Base-by-base conservation (phyloP, 53 echinoderm and acorn worm species). In the Paracentrotus lividus region DNA sequence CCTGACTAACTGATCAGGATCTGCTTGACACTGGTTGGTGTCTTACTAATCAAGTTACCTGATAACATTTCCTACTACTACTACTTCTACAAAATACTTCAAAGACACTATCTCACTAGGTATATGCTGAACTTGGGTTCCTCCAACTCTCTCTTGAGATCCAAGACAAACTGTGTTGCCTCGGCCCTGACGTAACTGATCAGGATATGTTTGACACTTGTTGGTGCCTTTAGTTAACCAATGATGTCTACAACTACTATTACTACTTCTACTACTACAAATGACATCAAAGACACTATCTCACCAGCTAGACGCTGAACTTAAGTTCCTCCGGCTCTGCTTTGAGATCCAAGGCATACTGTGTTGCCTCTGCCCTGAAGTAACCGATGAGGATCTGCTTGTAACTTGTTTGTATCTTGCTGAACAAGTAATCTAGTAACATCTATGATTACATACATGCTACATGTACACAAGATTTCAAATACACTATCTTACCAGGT, bases 131-230 rank as follows among this genome's bases (percentile, higher is more conserved):
- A 95, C 24, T 96, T 90, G 23, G 90, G 81, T 0, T 33, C 68
- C 86, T 98, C 98, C 61, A 98, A 93, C 27, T 95, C 98, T 7
- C n/a, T 53, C 92, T 98, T 98, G 23, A 98, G 95, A 67, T 97
- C 98, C 88, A 98, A 61, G 1, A 97, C 98, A 90, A 97, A 97
- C 93, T 98, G 95, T 3, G 98, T 95, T 0, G 98, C 98, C 94
- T 98, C 98, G 0, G 97, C 97, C 53, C 98, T 90, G 27, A 98
- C 98, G 49, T 98, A 98, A 89, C 98, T 98, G 93, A 98, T 98
- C n/a, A 98, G 93, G 84, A 98, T 95, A 93, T 98, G 97, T 56
- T 98, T 98, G 85, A 96, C 97, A 14, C 78, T n/a, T 8, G 90
- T 94, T 45, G 69, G 40, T 0, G 88, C 85, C 58, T 94, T 86